Evolutionary conservation across 1,140 invertebrate species (phyloP).

Genomic region (Tetramorium simillimum): DNA sequence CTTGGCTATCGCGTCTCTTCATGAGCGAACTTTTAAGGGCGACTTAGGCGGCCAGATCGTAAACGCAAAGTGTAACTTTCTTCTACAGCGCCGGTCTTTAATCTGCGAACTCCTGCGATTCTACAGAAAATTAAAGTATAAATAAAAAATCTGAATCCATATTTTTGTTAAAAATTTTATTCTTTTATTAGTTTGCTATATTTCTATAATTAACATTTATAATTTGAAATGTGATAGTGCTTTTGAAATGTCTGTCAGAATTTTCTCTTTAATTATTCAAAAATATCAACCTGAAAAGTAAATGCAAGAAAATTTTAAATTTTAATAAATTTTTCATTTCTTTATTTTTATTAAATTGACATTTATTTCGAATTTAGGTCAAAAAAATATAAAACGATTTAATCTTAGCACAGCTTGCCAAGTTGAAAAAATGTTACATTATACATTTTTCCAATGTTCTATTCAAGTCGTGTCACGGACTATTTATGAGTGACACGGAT

Average conservation of each 20-base stretch:
- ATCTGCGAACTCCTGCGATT: not conserved
- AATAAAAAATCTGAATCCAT: not conserved
- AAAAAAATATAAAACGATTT: not conserved
- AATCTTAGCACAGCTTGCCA: not conserved
- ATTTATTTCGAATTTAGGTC: not conserved
- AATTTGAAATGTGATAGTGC: not conserved
- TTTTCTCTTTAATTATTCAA: not conserved
- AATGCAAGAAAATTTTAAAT: too few species aligned
- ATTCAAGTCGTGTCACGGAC: conserved; percentile 7
- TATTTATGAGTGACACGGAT: not conserved
- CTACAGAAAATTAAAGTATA: not conserved
- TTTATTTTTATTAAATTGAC: not conserved
- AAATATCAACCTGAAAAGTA: not conserved
- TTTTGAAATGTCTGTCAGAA: not conserved
- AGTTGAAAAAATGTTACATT: not conserved
- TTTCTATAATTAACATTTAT: too few species aligned
- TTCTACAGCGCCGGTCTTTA: not conserved
- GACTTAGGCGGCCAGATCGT: conserved; percentile 16
- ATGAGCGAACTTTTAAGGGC: conserved; percentile 31
- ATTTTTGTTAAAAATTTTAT: not conserved
- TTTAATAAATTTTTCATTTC: not conserved
- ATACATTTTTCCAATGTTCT: not conserved
- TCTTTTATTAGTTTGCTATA: not conserved
- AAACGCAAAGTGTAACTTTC: not conserved
- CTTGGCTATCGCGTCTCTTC: conserved; percentile 40